Percentiles rank a stretch among this genome's conserved stretches.
These are phyloP conservation scores for Glaucomys volans DNA, from an alignment of 2,113 vertebrate genomes.

Conservation along the genomic window DNA sequence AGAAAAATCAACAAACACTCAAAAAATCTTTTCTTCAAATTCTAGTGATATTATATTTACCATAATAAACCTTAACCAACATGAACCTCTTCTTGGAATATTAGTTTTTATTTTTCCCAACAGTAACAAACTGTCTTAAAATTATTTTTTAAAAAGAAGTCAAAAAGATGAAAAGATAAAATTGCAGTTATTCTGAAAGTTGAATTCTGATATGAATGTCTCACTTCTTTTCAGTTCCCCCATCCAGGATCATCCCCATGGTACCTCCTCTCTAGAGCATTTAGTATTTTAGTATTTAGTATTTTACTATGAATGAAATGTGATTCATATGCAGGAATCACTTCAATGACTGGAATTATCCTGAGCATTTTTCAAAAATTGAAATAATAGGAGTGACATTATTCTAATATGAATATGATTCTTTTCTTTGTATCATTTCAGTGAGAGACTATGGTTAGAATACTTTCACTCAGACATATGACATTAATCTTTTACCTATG, in stretches of 20 bases:
- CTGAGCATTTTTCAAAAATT: not conserved
- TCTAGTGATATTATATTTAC: not conserved
- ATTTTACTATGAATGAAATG: not conserved
- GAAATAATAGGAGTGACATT: not conserved
- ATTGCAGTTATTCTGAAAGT: not conserved
- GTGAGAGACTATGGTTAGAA: not conserved
- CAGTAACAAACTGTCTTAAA: not conserved
- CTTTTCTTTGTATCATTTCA: not conserved
- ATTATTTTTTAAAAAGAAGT: not conserved
- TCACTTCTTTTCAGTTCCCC: not conserved
- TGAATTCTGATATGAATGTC: not conserved
- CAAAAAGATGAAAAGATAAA: not conserved
- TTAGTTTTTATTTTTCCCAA: slow-evolving; percentile 30
- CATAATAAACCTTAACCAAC: slow-evolving; percentile 33
- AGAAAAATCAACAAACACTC: not conserved
- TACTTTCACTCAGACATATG: slow-evolving; percentile 4
- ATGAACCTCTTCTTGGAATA: not conserved
- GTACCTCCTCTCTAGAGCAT: not conserved
- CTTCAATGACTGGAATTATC: not conserved
- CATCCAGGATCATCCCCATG: not conserved
- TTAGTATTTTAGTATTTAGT: not conserved
- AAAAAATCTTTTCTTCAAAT: slow-evolving; percentile 44
- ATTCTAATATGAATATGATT: not conserved
- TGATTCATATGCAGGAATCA: not conserved
- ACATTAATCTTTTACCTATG: not conserved